Base-by-base conservation (phyloP, 2,888 invertebrate species). In the Lordiphosa fenestrarum region DNA sequence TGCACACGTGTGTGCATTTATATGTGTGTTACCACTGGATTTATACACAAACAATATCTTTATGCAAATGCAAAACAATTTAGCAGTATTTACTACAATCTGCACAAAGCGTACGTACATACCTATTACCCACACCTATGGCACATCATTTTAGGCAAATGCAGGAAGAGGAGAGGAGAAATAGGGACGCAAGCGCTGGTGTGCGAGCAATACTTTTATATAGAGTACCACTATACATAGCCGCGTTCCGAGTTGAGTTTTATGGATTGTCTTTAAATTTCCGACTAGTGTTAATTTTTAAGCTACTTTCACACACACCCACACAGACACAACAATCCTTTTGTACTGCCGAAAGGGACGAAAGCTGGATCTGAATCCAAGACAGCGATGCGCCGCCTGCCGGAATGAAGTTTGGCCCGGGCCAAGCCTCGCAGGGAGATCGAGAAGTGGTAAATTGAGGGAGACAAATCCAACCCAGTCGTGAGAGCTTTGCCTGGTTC, bases 191-290 rank as follows among this genome's bases (percentile, higher is more conserved):
- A 30, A 30, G 4, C 9, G 30, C 30, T 9, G 30, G 30, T 30
- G 30, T 30, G 30, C 30, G 30, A 30, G 30, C 30, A 30, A 30
- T 30, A 30, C 9, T 30, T 30, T 30, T 30, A 30, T 30, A 30
- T 30, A 30, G 30, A 30, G 30, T 30, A 30, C 30, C 9, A 30
- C 30, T 30, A 10, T 4, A 30, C 9, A 30, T 30, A 30, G 30
- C 30, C 30, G 30, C 30, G 30, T 30, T 30, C 30, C 30, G 30
- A 30, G 30, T 37, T 38, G 39, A n/a, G 25, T 42, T 52, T 21
- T 51, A 62, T 53, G 59, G 48, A 68, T 65, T 69, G 68, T 60
- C 53, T 69, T 53, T 53, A 65, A 69, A 59, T 69, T 53, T 59
- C 53, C 30, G 36, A 39, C 49, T 42, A n/a, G 37, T 40, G 40